Evolutionary conservation across 1,140 invertebrate species (phyloP).

Genomic region (Trialeurodes vaporariorum): DNA sequence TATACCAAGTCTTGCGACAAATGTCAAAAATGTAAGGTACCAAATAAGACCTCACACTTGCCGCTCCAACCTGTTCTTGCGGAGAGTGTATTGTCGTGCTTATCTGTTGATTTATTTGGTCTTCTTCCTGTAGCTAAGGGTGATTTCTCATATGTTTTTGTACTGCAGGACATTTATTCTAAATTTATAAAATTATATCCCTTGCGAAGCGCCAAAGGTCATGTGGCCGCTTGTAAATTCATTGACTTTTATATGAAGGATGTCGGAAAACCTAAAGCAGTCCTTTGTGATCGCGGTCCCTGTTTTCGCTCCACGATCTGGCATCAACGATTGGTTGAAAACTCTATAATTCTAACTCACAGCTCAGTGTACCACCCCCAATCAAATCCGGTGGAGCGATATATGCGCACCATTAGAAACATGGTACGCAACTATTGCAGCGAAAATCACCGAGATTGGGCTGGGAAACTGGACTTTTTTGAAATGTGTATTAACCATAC

Average conservation of each 20-base stretch:
- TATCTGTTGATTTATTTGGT: not conserved
- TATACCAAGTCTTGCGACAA: no score
- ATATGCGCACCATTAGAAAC: not conserved
- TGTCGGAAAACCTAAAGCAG: not conserved
- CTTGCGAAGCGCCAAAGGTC: not conserved
- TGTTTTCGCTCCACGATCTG: not conserved
- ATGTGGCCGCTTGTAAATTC: not conserved
- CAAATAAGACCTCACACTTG: not conserved
- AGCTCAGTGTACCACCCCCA: not conserved
- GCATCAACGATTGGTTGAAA: not conserved
- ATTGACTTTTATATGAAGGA: not conserved
- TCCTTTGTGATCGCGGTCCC: not conserved
- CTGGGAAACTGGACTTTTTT: no score
- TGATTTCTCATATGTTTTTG: not conserved
- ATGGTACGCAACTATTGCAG: not conserved
- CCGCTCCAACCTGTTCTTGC: not conserved
- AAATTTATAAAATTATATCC: not conserved
- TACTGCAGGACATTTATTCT: constrained; percentile 1
- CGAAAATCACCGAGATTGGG: constrained; percentile 1
- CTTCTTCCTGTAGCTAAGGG: not conserved
- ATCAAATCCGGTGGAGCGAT: constrained; percentile 5
- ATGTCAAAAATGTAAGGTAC: not conserved
- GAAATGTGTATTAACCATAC: no score
- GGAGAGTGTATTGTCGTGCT: no score
- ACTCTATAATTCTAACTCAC: not conserved